A percentile compares a stretch with the other conserved stretches of the same genome.
Evolutionary conservation across 2,888 invertebrate species (phyloP).

Genomic region (Eubasilissa splendida): DNA sequence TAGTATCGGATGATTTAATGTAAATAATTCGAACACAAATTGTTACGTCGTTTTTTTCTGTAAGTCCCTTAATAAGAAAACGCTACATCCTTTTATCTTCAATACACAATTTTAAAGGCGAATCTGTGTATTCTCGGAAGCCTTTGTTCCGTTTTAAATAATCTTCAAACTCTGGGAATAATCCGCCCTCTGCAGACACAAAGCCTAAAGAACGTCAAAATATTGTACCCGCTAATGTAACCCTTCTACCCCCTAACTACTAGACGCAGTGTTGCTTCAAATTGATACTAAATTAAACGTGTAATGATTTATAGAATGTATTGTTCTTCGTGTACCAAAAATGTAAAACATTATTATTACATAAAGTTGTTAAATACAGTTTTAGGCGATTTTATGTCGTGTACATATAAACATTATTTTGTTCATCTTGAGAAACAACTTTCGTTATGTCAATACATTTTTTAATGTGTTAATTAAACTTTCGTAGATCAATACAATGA

Average conservation of each 20-base stretch:
- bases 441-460: no score
- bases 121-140: constrained; percentile 39
- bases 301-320: no score
- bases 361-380: not conserved
- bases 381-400: not conserved
- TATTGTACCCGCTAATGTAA: constrained; percentile 47
- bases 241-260: constrained; percentile 32
- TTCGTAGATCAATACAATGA: no score
- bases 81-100: constrained; percentile 11
- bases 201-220: constrained; percentile 45
- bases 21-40: no score
- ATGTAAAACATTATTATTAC: not conserved
- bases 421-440: no score
- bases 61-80: not conserved
- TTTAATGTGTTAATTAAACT: no score
- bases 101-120: constrained; percentile 37
- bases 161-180: constrained; percentile 46
- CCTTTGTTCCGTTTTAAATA: constrained; percentile 44
- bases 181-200: constrained; percentile 49
- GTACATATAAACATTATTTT: no score
- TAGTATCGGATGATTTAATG: no score
- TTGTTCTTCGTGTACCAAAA: no score
- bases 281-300: not conserved
- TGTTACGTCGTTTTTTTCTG: not conserved
- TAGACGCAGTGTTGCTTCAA: constrained; percentile 7